Evolutionary conservation across 2,888 invertebrate species (phyloP), one percentile per base, ranked within the genome.

Genomic region (Troides aeacus): DNA sequence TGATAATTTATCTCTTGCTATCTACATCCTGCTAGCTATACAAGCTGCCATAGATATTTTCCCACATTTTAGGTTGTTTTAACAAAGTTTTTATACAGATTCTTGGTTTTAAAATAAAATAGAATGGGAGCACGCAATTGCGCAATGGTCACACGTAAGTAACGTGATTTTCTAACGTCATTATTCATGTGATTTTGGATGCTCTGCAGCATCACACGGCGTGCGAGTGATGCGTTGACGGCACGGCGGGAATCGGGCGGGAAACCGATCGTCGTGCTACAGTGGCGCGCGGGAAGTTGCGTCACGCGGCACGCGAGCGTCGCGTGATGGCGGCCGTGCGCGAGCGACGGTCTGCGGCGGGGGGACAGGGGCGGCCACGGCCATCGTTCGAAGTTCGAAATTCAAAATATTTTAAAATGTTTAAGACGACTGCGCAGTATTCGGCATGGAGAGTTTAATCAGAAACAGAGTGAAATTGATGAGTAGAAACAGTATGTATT

Each of bases 291-390:
- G 56, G 67, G 62, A 68, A 46, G 2, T 70, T 70, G 66, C 69
- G 66, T 70, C 69, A 70, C 62, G 58, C 59, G 21, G 39, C 69
- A 70, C 66, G 69, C 69, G 62, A 39, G 17, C 23, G 58, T 12
- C 62, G 69, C 69, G 69, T 70, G 69, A 70, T 70, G 61, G 42
- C 36, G 30, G 18, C 61, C 61, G 66, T 8, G 62, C 65, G 24
- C 56, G 58, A 53, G 62, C 12, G 0, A 39, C 46, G 21, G 42
- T 21, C 21, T 21, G 39, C 30, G 30, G 23, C 61, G 53, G 53
- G 53, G 66, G 17, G 62, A 24, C 4, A 30, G 62, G 24, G 58
- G 50, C 10, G 1, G 39, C 39, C 39, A 10, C 39, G 39, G 39
- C 39, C 39, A 10, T 1, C 39, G 39, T 10, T 10, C 39, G 39